These are phyloP conservation scores for Enteromius paludinosus DNA, from an alignment of 2,797 vertebrate species.

Conservation along the genomic window DNA sequence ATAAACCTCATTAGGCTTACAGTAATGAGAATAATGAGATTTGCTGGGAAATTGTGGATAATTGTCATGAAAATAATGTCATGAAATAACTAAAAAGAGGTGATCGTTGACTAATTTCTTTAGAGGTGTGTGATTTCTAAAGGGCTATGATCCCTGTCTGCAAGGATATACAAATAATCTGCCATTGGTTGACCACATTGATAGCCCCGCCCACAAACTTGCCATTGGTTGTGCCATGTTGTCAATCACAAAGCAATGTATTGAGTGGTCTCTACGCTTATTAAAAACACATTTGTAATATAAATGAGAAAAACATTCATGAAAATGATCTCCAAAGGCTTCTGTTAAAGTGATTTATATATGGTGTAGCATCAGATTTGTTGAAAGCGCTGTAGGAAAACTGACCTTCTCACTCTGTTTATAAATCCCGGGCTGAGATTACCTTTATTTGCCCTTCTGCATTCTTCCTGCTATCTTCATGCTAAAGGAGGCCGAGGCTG, in stretches of 20 bases:
- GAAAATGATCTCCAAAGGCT: not conserved
- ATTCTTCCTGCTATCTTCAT: constrained; percentile 26
- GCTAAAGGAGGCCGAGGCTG: constrained; percentile 30
- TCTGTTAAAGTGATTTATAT: not conserved
- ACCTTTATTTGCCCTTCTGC: constrained; percentile 28
- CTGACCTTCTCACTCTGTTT: constrained; percentile 6
- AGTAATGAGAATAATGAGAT: not conserved
- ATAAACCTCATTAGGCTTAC: constrained; percentile 1
- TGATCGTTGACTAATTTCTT: not conserved
- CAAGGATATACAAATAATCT: not conserved
- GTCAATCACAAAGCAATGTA: not conserved
- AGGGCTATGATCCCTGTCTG: not conserved
- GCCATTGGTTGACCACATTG: not conserved
- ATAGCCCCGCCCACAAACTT: not conserved
- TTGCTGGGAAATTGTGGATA: constrained; percentile 13
- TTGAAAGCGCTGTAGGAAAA: not conserved
- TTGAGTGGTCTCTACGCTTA: not conserved
- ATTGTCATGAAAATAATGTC: constrained; percentile 17
- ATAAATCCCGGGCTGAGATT: constrained; percentile 31
- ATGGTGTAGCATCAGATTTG: not conserved
- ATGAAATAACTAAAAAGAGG: not conserved
- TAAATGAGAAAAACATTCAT: not conserved
- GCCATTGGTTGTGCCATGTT: not conserved
- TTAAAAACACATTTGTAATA: not conserved
- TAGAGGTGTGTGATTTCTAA: not conserved